Evolutionary conservation across 2,888 invertebrate species (phyloP).

Genomic region (Sminthurides aquaticus): DNA sequence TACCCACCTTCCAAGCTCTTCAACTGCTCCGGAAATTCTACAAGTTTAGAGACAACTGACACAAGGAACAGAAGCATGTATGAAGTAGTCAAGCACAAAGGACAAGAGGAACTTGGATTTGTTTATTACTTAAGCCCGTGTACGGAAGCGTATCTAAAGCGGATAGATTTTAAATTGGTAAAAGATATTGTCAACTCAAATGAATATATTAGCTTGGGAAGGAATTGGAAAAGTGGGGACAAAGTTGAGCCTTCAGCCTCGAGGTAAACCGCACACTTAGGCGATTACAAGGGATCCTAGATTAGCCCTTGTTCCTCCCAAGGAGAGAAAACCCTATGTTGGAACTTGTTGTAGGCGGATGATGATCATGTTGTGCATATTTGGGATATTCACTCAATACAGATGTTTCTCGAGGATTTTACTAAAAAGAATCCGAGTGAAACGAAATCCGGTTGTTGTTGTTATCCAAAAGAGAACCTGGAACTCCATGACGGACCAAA

Average conservation of each 20-base stretch:
- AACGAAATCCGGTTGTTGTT: background rate
- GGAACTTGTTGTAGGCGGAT: background rate
- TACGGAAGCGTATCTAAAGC: background rate
- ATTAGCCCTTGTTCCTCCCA: background rate
- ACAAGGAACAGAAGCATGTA: too few relatives aligned
- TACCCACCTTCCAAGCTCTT: too few relatives aligned
- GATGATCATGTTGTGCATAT: background rate
- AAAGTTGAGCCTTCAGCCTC: background rate
- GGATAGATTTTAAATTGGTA: background rate
- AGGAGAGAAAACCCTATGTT: background rate
- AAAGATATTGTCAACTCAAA: background rate
- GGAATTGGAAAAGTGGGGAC: background rate
- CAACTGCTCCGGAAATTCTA: too few relatives aligned
- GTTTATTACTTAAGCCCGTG: background rate
- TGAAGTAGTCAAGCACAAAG: too few relatives aligned
- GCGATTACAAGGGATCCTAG: conserved; percentile 26
- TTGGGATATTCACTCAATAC: background rate
- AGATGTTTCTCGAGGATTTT: background rate
- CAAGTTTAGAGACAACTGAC: too few relatives aligned
- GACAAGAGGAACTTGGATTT: too few relatives aligned
- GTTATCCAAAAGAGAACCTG: background rate
- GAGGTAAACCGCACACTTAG: conserved; percentile 38
- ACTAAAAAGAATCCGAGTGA: background rate
- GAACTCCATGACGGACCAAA: too few relatives aligned
- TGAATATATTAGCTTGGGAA: background rate